phyloP scores from a whole-genome alignment of 2,797 vertebrate species.

The Ceyx erithaca region DNA sequence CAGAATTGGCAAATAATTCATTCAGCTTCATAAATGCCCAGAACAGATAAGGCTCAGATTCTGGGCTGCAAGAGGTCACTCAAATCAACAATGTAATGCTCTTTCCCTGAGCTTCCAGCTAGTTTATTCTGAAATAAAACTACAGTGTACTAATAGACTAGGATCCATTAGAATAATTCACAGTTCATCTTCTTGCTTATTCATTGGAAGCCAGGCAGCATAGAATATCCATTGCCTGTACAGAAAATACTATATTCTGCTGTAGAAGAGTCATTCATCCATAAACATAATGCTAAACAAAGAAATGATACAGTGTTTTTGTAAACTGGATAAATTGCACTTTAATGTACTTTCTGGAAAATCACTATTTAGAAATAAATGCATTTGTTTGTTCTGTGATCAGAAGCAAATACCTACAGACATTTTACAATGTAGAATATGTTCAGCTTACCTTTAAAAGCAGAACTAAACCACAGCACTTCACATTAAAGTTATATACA shows the following conservation, averaged over 20 bases:
- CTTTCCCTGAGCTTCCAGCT: not conserved
- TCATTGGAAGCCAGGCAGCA: not conserved
- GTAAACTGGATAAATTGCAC: conserved; percentile 4
- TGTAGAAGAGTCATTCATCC: not conserved
- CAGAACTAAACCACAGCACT: not conserved
- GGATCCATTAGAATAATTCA: not conserved
- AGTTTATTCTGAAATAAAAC: conserved; percentile 20
- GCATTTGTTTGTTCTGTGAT: not conserved
- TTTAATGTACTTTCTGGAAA: conserved; percentile 42
- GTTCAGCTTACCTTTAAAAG: conserved; percentile 6
- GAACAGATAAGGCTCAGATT: conserved; percentile 11
- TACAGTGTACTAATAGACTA: not conserved
- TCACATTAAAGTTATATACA: not conserved
- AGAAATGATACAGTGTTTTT: conserved; percentile 23
- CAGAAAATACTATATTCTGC: not conserved
- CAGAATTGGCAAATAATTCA: conserved; percentile 13
- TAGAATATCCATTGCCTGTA: conserved; percentile 5
- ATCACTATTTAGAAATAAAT: conserved; percentile 11
- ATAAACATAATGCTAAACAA: conserved; percentile 6
- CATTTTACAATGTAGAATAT: not conserved
- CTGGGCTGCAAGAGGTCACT: not conserved
- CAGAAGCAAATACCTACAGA: not conserved
- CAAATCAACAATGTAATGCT: conserved; percentile 12
- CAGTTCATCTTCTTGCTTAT: conserved; percentile 34
- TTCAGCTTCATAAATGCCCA: conserved; percentile 3